Conservation (phyloP, 2,888 invertebrate species). For the Phragmatobia fuliginosa region DNA sequence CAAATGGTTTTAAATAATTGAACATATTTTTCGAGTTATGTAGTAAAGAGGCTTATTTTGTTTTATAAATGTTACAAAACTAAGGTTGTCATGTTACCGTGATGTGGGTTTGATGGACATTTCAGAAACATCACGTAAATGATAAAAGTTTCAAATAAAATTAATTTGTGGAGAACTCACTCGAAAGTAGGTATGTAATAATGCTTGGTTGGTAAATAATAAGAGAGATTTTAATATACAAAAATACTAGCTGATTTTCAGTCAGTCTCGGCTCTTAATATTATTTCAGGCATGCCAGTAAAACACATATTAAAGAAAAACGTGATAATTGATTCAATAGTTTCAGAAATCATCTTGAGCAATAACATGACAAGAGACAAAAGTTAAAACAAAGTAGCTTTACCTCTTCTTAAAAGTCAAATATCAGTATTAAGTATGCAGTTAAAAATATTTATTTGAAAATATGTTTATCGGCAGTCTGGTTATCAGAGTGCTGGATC, state of each 20-base stretch:
- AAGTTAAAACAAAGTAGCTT: background rate
- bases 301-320: no score
- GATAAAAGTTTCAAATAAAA: conserved; percentile 6
- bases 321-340: no score
- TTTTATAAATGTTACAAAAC: conserved; percentile 43
- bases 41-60: conserved; percentile 22
- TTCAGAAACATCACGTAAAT: conserved; percentile 20
- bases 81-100: conserved; percentile 40
- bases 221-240: no score
- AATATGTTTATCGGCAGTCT: background rate
- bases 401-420: no score
- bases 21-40: background rate
- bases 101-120: conserved; percentile 40
- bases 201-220: background rate
- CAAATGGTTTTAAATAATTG: background rate
- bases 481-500: background rate
- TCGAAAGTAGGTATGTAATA: background rate
- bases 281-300: no score
- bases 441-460: background rate
- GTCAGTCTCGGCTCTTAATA: no score
- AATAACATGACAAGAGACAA: background rate
- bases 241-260: no score
- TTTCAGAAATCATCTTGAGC: no score
- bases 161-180: background rate
- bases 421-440: background rate